Conservation (phyloP, 37 sponge, comb jelly and placozoan genomes). For the Bolinopsis microptera region DNA sequence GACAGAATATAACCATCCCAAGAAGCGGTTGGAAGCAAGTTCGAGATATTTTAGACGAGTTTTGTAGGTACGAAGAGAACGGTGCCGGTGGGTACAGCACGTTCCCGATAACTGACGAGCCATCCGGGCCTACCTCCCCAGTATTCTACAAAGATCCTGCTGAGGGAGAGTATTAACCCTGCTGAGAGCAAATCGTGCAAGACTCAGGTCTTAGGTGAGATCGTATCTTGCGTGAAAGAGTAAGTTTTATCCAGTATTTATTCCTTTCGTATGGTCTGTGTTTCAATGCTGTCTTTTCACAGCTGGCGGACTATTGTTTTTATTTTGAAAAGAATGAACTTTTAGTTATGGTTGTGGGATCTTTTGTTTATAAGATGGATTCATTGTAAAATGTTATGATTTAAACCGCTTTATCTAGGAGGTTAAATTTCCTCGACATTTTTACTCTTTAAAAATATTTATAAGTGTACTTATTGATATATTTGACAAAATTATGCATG, state of each 20-base stretch:
- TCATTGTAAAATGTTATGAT: not conserved
- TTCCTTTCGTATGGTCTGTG: not conserved
- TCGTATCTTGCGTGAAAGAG: not conserved
- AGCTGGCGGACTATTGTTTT: not conserved
- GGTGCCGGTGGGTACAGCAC: conserved; percentile 6
- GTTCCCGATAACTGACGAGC: conserved; percentile 30
- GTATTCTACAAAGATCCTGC: not conserved
- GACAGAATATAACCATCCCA: conserved; percentile 67
- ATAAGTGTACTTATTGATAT: not conserved
- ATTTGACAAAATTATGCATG: not conserved
- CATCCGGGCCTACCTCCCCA: not conserved
- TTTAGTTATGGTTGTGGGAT: not conserved
- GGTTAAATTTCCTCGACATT: not conserved
- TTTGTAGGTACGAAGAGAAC: conserved; percentile 54
- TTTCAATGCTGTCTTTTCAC: not conserved
- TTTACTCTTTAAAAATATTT: not conserved
- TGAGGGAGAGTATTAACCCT: not conserved
- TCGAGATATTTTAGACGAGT: conserved; percentile 57
- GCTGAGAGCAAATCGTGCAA: not conserved
- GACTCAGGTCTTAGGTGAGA: not conserved
- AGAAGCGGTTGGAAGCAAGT: conserved; percentile 56
- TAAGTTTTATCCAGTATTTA: not conserved
- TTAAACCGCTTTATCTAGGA: not conserved
- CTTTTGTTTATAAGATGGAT: not conserved
- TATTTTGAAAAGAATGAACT: not conserved